Conservation (phyloP, 2,113 vertebrate species). For the Aphelocoma coerulescens region DNA sequence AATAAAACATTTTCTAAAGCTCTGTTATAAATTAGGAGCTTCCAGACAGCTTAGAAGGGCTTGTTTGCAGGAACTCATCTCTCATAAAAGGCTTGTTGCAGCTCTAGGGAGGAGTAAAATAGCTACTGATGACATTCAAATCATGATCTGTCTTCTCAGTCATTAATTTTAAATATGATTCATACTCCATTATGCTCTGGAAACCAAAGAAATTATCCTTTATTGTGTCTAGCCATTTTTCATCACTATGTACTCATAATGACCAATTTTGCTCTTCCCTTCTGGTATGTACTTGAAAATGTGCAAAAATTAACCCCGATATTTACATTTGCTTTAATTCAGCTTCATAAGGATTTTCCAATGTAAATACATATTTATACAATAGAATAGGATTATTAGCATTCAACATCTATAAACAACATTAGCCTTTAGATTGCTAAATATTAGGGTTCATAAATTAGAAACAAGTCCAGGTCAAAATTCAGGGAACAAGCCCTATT, state of each 20-base stretch:
- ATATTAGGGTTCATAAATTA: constrained; percentile 19
- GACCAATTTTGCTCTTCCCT: constrained; percentile 67
- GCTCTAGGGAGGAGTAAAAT: constrained; percentile 71
- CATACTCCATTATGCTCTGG: constrained; percentile 71
- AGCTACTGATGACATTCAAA: constrained; percentile 76
- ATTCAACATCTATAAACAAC: constrained; percentile 61
- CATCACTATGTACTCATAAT: constrained; percentile 69
- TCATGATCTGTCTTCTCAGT: constrained; percentile 72
- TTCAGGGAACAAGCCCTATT: not conserved
- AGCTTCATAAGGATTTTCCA: constrained; percentile 54
- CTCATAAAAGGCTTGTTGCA: constrained; percentile 66
- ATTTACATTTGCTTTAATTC: constrained; percentile 70
- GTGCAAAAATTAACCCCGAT: constrained; percentile 60
- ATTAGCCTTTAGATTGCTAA: constrained; percentile 65
- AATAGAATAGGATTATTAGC: constrained; percentile 65
- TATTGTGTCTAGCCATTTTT: constrained; percentile 74
- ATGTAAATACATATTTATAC: constrained; percentile 67
- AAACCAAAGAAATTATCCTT: constrained; percentile 77
- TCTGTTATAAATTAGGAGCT: constrained; percentile 60
- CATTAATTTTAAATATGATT: constrained; percentile 80
- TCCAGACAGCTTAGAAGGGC: constrained; percentile 54
- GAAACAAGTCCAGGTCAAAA: constrained; percentile 1
- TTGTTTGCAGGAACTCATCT: constrained; percentile 65
- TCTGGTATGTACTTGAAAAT: constrained; percentile 55
- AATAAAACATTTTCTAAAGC: constrained; percentile 38